Evolutionary conservation across 2,888 invertebrate genomes (phyloP).

Genomic region (Leucoma salicis): DNA sequence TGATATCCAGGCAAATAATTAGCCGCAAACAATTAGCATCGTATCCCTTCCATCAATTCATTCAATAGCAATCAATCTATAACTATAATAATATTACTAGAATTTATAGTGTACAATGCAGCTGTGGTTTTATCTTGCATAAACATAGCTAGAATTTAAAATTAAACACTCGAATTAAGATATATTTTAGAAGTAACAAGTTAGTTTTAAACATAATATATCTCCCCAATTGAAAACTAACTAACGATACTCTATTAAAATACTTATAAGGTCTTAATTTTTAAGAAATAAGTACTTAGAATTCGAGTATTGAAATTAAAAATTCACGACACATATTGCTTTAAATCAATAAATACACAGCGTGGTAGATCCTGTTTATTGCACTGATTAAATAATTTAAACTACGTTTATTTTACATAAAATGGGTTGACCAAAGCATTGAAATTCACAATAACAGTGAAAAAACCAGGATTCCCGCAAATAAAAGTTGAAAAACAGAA

Average conservation of each 20-base stretch:
- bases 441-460: background rate
- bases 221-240: too few species aligned
- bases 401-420: background rate
- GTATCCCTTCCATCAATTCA: too few species aligned
- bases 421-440: background rate
- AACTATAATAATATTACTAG: background rate
- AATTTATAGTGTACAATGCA: slow-evolving; percentile 5
- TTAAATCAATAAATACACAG: background rate
- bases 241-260: too few species aligned
- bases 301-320: slow-evolving; percentile 5
- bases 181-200: too few species aligned
- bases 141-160: slow-evolving; percentile 1
- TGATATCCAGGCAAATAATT: too few species aligned
- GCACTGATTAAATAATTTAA: background rate
- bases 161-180: slow-evolving; percentile 3
- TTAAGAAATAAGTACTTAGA: background rate
- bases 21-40: too few species aligned
- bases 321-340: background rate
- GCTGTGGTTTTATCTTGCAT: slow-evolving; percentile 5
- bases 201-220: background rate
- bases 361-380: background rate
- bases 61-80: slow-evolving; percentile 3
- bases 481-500: slow-evolving; percentile 7
- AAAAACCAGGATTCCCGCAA: slow-evolving; percentile 9
- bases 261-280: background rate